phyloP scores from a whole-genome alignment of 2,888 invertebrate genomes.

The Microlaimidae sp. region DNA sequence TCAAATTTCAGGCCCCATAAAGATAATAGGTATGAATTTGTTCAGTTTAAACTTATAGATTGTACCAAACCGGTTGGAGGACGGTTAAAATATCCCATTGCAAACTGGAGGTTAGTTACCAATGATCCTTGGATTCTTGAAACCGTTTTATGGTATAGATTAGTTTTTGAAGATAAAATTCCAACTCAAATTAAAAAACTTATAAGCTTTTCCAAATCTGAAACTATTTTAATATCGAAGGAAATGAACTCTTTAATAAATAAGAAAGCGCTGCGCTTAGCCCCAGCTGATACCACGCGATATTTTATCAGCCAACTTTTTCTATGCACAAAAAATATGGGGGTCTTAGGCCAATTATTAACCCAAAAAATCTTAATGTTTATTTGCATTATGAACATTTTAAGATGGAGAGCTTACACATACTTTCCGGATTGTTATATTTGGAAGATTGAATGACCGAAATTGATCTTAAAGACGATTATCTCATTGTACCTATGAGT shows the following conservation, averaged over 20 bases:
- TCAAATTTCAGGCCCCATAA: too few relatives aligned
- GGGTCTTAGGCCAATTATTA: background rate
- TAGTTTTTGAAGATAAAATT: background rate
- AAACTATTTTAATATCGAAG: background rate
- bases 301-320: background rate
- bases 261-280: background rate
- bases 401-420: background rate
- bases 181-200: background rate
- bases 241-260: background rate
- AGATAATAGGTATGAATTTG: too few relatives aligned
- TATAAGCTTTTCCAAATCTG: background rate
- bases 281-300: background rate
- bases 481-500: background rate
- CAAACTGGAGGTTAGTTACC: background rate
- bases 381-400: background rate
- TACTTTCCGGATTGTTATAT: background rate
- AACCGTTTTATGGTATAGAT: background rate
- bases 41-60: too few relatives aligned
- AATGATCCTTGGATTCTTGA: background rate
- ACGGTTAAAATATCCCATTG: background rate
- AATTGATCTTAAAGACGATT: background rate
- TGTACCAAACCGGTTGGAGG: too few relatives aligned
- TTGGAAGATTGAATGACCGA: background rate
- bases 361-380: background rate
- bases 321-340: background rate